A percentile compares a stretch with the other conserved stretches of the same genome.
Evolutionary conservation across 1,140 invertebrate species (phyloP).

Genomic region (Orussus abietinus): DNA sequence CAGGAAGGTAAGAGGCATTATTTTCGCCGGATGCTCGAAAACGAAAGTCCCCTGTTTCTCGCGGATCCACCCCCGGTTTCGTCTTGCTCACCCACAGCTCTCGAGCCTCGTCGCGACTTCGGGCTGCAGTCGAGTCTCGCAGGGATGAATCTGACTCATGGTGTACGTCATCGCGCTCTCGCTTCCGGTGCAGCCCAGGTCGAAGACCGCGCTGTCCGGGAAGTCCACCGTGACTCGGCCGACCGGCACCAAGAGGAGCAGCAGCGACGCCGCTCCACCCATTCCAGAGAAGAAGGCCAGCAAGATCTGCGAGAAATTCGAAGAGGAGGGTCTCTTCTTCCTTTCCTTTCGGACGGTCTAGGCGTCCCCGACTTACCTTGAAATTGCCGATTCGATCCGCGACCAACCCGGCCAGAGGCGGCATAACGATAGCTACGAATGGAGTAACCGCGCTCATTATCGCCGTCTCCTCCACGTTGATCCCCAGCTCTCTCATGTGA

Average conservation of each 20-base stretch:
- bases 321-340: constrained; percentile 2
- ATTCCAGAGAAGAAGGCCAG: constrained; percentile 65
- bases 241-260: constrained; percentile 67
- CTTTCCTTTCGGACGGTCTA: constrained; percentile 1
- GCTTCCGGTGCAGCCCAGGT: constrained; percentile 50
- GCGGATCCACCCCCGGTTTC: neutral
- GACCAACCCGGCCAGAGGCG: constrained; percentile 71
- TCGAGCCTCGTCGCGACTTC: constrained; percentile 33
- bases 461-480: constrained; percentile 79
- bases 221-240: constrained; percentile 65
- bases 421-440: constrained; percentile 72
- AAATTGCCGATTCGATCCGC: constrained; percentile 80
- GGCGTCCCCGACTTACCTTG: constrained; percentile 58
- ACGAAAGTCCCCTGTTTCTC: no score
- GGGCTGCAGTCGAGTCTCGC: constrained; percentile 36
- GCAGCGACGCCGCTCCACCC: constrained; percentile 63
- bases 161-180: constrained; percentile 45
- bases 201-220: constrained; percentile 59
- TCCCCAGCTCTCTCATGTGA: constrained; percentile 79
- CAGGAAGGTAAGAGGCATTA: no score
- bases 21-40: no score
- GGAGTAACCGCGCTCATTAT: constrained; percentile 81
- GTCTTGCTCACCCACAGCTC: constrained; percentile 42
- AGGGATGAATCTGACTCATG: constrained; percentile 56
- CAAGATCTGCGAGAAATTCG: constrained; percentile 55